These are phyloP conservation scores for Chroicocephalus ridibundus DNA, from an alignment of 2,113 vertebrate species.

Conservation along the genomic window DNA sequence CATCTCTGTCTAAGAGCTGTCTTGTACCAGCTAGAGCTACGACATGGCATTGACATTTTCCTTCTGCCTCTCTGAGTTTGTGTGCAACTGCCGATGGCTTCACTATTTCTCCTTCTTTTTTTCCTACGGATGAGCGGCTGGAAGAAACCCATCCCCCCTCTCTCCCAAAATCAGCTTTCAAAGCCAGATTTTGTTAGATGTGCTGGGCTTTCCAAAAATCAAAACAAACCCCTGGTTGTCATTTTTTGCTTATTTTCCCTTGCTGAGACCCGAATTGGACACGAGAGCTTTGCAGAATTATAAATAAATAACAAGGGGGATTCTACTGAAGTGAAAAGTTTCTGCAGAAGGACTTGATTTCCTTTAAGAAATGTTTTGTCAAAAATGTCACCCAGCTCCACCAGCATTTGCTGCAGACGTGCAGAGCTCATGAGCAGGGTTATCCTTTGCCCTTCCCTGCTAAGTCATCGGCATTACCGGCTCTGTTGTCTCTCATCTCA, in stretches of 20 bases:
- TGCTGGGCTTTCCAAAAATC: neutral
- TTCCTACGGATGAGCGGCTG: neutral
- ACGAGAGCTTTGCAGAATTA: neutral
- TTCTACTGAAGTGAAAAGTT: neutral
- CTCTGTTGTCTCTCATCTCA: neutral
- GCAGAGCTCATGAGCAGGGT: neutral
- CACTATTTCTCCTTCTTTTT: neutral
- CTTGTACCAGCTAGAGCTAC: slow-evolving; percentile 25
- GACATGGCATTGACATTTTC: slow-evolving; percentile 50
- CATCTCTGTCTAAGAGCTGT: slow-evolving; percentile 50
- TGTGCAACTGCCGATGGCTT: neutral
- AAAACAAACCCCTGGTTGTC: neutral
- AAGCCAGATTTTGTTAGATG: neutral
- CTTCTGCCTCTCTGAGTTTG: slow-evolving; percentile 8
- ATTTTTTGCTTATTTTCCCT: neutral
- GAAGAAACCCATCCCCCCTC: neutral
- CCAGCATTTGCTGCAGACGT: neutral
- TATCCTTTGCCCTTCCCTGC: neutral
- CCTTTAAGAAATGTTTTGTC: neutral
- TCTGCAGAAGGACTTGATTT: neutral
- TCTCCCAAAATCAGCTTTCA: neutral
- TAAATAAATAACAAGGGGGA: neutral
- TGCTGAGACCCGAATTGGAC: neutral
- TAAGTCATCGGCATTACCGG: neutral
- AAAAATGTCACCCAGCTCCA: neutral